These are phyloP conservation scores for Popillia japonica DNA, from an alignment of 1,140 invertebrate species.

Conservation along the genomic window DNA sequence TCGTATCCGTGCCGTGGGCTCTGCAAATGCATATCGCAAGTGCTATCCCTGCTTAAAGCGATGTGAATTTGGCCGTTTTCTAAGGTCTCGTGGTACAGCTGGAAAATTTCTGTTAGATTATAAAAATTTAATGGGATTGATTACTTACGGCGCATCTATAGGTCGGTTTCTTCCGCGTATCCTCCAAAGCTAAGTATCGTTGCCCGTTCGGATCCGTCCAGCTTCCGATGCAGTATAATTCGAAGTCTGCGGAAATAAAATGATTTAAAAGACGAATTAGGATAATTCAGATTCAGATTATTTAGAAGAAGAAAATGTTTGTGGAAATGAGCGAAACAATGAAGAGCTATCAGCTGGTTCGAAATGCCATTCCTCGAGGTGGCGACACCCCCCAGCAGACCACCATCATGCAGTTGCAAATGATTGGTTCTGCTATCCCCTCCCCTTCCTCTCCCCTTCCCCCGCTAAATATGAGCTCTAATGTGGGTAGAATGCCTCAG, in stretches of 20 bases:
- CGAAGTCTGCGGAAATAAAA: constrained; percentile 61
- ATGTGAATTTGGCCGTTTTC: constrained; percentile 67
- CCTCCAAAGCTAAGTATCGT: constrained; percentile 70
- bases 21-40: constrained; percentile 67
- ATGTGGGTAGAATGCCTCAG: too few relatives aligned
- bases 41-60: constrained; percentile 75
- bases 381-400: too few relatives aligned
- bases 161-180: constrained; percentile 65
- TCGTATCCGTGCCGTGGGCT: constrained; percentile 70
- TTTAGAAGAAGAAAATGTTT: too few relatives aligned
- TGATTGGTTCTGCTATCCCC: too few relatives aligned
- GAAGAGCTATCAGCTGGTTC: too few relatives aligned
- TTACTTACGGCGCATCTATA: constrained; percentile 75
- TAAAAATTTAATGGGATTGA: background rate
- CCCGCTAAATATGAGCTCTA: too few relatives aligned
- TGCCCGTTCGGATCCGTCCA: constrained; percentile 69
- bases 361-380: too few relatives aligned
- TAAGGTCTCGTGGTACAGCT: constrained; percentile 70
- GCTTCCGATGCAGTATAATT: constrained; percentile 60
- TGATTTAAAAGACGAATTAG: background rate
- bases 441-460: too few relatives aligned
- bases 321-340: too few relatives aligned
- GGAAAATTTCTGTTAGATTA: constrained; percentile 6
- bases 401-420: too few relatives aligned
- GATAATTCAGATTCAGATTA: too few relatives aligned